Conservation (phyloP, 2,888 invertebrate species). For the Eupithecia vulgata region DNA sequence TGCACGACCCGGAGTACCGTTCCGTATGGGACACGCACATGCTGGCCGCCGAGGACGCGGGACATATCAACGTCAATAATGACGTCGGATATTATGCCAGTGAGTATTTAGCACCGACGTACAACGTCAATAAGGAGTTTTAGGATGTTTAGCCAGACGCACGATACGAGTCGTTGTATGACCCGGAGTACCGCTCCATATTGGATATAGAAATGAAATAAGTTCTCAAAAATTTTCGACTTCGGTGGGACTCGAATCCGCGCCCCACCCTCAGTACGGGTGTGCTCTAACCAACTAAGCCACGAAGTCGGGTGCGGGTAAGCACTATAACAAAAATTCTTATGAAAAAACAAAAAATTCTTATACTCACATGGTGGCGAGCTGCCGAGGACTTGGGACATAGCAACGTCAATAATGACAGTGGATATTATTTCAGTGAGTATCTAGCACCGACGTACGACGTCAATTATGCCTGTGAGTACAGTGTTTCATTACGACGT, state of each 20-base stretch:
- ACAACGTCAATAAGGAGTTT: conserved; percentile 87
- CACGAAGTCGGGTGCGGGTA: too few relatives aligned
- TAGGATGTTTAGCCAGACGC: too few relatives aligned
- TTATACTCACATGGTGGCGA: conserved; percentile 9
- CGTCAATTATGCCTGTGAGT: conserved; percentile 87
- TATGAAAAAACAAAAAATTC: too few relatives aligned
- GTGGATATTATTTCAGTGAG: conserved; percentile 95
- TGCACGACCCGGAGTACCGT: conserved; percentile 95
- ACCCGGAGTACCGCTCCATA: conserved; percentile 90
- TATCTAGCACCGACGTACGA: conserved; percentile 78
- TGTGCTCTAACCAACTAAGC: too few relatives aligned
- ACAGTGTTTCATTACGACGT: too few relatives aligned
- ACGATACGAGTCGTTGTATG: too few relatives aligned
- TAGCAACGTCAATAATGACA: conserved; percentile 96
- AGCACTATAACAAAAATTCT: too few relatives aligned
- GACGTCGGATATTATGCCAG: conserved; percentile 96
- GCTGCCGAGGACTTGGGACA: conserved; percentile 94
- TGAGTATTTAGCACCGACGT: conserved; percentile 77
- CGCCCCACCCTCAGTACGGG: too few relatives aligned
- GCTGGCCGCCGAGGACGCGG: conserved; percentile 93
- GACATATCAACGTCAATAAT: conserved; percentile 95
- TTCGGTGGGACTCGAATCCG: too few relatives aligned
- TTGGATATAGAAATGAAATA: too few relatives aligned
- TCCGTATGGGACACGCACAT: conserved; percentile 96
- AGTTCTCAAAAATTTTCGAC: too few relatives aligned